phyloP scores from a whole-genome alignment of 2,888 invertebrate genomes.

The Oasisia sp. region DNA sequence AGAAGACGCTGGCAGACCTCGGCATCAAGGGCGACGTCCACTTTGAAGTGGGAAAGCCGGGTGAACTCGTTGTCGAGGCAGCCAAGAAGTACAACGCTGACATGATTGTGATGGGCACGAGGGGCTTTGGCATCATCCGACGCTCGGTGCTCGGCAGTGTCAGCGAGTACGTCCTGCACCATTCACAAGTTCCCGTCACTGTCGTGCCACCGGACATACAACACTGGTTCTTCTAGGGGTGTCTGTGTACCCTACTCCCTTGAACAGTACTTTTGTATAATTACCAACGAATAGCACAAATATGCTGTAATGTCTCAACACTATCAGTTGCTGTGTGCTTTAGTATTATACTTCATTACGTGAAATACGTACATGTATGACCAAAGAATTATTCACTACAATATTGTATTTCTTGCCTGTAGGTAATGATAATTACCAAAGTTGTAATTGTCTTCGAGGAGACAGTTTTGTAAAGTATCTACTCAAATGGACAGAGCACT shows the following conservation, averaged over 20 bases:
- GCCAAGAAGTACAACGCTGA: slow-evolving; percentile 26
- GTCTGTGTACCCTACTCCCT: background rate
- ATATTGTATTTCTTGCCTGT: background rate
- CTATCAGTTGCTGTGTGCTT: background rate
- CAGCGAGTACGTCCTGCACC: slow-evolving; percentile 34
- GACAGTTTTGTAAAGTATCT: background rate
- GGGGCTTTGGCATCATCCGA: slow-evolving; percentile 31
- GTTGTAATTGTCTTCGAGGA: background rate
- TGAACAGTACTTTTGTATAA: background rate
- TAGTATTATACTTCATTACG: background rate
- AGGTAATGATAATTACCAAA: background rate
- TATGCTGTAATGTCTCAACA: background rate
- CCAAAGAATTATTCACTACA: background rate
- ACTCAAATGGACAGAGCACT: background rate
- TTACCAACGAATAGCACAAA: background rate
- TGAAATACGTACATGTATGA: background rate
- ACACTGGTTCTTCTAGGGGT: slow-evolving; percentile 32
- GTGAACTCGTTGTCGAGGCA: slow-evolving; percentile 27
- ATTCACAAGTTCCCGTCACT: slow-evolving; percentile 32
- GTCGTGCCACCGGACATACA: slow-evolving; percentile 33
- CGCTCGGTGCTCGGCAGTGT: slow-evolving; percentile 33
- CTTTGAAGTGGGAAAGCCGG: slow-evolving; percentile 35
- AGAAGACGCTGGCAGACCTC: slow-evolving; percentile 26
- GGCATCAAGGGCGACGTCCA: slow-evolving; percentile 29
- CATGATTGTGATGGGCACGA: slow-evolving; percentile 31